Evolutionary conservation across 1,140 invertebrate genomes (phyloP), one percentile per base, ranked within the genome.

Genomic region (Drepana arcuata): DNA sequence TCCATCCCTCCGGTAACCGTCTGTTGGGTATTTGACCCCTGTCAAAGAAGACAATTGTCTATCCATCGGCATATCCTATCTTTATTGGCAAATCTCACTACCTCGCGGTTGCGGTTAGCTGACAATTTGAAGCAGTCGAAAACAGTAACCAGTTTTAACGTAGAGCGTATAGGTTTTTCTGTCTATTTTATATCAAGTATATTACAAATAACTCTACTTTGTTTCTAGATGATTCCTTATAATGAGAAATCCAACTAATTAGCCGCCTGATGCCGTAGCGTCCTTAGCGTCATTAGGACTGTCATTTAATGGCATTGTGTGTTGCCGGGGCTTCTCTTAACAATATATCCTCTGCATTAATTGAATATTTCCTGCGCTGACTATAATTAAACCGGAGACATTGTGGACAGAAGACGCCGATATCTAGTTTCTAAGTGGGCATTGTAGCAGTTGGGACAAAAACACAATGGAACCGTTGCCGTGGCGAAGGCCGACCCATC

Each of bases 361-460:
- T 59, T 63, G 51, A 41, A 34, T 31, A 38, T 55, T 56, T 60
- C 49, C 49, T 40, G 47, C 57, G 43, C 45, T 37, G 25, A 32
- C 40, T 49, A 48, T 59, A 64, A 61, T 48, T 64, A 57, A 55
- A 62, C 37, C 48, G 38, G 59, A 73, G 62, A 49, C 51, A 38
- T 34, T 41, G 41, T 42, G 31, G 46, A 71, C 55, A 68, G 44
- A 69, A 77, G 68, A 77, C 52, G 59, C 37, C 53, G 52, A 54
- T 74, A 77, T 81, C 77, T 68, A 59, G 69, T 81, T 81, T 68
- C 77, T 59, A 69, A 71, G 66, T 70, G 63, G 62, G 59, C 66
- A 72, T 78, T 81, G 73, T 78, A 61, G 55, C 43, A 56, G 48
- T n/a, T n/a, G n/a, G n/a, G n/a, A n/a, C n/a, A n/a, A n/a, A n/a